A percentile compares a stretch with the other conserved stretches of the same genome.
phyloP scores from a whole-genome alignment of 2,888 invertebrate species.

The Hirtodrosophila trivittata region DNA sequence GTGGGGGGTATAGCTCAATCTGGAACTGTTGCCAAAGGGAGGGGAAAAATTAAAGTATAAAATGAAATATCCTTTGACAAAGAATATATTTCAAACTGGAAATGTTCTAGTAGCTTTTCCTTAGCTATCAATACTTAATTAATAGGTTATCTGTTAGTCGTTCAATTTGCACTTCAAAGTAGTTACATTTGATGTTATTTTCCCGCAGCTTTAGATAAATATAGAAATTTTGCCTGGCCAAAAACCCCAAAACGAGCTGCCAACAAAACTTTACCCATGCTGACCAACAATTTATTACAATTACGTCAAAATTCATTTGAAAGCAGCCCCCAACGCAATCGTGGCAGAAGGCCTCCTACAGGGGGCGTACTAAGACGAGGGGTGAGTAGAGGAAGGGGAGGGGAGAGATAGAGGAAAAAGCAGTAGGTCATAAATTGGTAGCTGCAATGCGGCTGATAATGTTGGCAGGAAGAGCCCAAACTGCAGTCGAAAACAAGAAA shows the following conservation, averaged over 20 bases:
- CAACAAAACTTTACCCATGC: constrained; percentile 49
- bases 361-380: too few relatives aligned
- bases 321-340: constrained; percentile 47
- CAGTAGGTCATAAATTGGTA: constrained; percentile 70
- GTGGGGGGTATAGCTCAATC: too few relatives aligned
- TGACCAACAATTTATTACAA: constrained; percentile 78
- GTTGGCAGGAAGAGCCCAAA: constrained; percentile 23
- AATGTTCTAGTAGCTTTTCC: too few relatives aligned
- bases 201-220: constrained; percentile 13
- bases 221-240: constrained; percentile 32
- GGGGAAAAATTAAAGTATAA: too few relatives aligned
- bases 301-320: constrained; percentile 79
- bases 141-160: constrained; percentile 7
- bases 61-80: too few relatives aligned
- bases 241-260: constrained; percentile 30
- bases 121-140: not conserved
- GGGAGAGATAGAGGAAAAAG: not conserved
- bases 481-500: constrained; percentile 18
- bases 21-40: too few relatives aligned
- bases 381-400: too few relatives aligned
- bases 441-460: constrained; percentile 77
- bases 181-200: not conserved
- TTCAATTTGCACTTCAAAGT: not conserved
- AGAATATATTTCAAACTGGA: too few relatives aligned
- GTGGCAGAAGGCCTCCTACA: not conserved